These are phyloP conservation scores for Platorchestia sp. DNA, from an alignment of 1,140 invertebrate genomes.

Conservation along the genomic window DNA sequence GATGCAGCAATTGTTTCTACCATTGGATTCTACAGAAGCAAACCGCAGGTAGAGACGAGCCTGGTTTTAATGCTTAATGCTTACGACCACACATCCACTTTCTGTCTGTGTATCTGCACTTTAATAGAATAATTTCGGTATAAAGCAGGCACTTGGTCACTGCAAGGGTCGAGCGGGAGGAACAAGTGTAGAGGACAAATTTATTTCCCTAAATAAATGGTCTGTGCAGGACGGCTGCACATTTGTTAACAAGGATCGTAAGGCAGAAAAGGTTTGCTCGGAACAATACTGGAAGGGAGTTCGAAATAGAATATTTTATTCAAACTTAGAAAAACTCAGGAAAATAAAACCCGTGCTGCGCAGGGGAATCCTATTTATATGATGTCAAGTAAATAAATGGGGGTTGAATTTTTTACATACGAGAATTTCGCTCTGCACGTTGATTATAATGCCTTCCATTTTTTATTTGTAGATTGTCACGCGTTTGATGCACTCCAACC, in stretches of 20 bases:
- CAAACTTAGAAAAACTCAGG: neutral
- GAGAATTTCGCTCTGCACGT: too few species aligned
- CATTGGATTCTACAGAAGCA: neutral
- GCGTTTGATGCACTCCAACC: too few species aligned
- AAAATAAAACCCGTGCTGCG: too few species aligned
- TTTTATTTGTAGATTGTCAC: too few species aligned
- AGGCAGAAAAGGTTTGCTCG: neutral
- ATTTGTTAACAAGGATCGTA: neutral
- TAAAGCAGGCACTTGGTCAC: neutral
- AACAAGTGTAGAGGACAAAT: neutral
- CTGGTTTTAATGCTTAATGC: neutral
- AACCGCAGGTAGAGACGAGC: neutral
- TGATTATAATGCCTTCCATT: too few species aligned
- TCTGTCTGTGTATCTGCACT: neutral
- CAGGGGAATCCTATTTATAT: too few species aligned
- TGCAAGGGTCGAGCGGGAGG: neutral
- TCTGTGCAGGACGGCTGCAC: neutral
- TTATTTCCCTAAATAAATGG: neutral
- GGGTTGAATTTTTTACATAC: too few species aligned
- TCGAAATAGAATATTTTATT: neutral
- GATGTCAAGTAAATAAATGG: too few species aligned
- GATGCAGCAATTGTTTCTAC: neutral
- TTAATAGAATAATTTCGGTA: neutral
- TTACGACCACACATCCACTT: neutral
- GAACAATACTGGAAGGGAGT: neutral